Conservation (phyloP, 1,140 invertebrate genomes). For the Laupala kohalensis region DNA sequence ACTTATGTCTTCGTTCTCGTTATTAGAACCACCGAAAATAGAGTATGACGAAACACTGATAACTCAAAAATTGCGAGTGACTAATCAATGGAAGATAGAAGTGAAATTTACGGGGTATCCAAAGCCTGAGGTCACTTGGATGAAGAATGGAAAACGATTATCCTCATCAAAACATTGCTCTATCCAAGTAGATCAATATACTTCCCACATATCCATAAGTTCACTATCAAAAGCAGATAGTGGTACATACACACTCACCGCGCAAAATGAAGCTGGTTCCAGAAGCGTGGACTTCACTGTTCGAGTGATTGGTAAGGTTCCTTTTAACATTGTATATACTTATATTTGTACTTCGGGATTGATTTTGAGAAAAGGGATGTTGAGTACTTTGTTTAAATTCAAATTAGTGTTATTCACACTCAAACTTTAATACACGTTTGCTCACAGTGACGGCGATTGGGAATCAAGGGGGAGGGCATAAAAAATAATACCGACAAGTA, state of each 20-base stretch:
- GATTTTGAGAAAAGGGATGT: too few relatives aligned
- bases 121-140: slow-evolving; percentile 48
- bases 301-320: slow-evolving; percentile 57
- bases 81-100: slow-evolving; percentile 42
- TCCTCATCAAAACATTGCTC: slow-evolving; percentile 34
- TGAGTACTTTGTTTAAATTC: neutral
- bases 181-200: slow-evolving; percentile 41
- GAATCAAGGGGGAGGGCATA: too few relatives aligned
- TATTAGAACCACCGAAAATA: slow-evolving; percentile 44
- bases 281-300: slow-evolving; percentile 56
- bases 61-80: slow-evolving; percentile 44
- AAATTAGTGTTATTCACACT: too few relatives aligned
- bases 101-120: slow-evolving; percentile 51
- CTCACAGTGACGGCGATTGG: too few relatives aligned
- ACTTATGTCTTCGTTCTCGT: neutral
- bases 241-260: slow-evolving; percentile 49
- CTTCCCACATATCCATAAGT: slow-evolving; percentile 45
- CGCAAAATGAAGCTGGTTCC: slow-evolving; percentile 53
- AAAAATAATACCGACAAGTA: too few relatives aligned
- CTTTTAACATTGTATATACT: neutral
- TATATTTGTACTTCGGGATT: neutral
- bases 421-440: too few relatives aligned
- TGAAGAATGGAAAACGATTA: slow-evolving; percentile 41
- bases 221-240: slow-evolving; percentile 44
- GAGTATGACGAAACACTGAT: slow-evolving; percentile 43